phyloP scores from a whole-genome alignment of 2,888 invertebrate genomes.

The Heteropelma amictum region DNA sequence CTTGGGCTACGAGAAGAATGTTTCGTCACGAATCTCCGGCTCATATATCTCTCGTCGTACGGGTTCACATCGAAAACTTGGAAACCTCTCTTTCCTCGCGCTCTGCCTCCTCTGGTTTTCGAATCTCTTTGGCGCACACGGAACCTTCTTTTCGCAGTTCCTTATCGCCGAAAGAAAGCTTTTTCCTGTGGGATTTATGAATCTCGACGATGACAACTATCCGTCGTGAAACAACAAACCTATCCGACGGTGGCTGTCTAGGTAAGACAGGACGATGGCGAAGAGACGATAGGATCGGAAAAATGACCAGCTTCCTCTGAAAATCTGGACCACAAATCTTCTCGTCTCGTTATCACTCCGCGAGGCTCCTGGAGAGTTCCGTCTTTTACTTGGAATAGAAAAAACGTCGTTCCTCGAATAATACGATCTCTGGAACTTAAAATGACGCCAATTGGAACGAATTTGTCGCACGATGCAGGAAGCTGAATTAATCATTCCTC shows the following conservation, averaged over 20 bases:
- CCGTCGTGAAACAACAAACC: constrained; percentile 62
- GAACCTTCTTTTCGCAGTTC: constrained; percentile 30
- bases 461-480: neutral
- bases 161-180: constrained; percentile 40
- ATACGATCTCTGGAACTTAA: too few species aligned
- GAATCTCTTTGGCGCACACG: constrained; percentile 10
- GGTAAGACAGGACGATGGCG: neutral
- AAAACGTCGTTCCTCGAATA: too few species aligned
- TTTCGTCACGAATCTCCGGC: constrained; percentile 1
- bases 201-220: constrained; percentile 70
- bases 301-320: constrained; percentile 16
- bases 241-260: constrained; percentile 38
- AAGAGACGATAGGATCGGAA: constrained; percentile 34
- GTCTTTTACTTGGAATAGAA: neutral
- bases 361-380: neutral
- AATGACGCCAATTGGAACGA: neutral
- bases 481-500: neutral
- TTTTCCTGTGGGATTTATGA: constrained; percentile 69
- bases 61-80: constrained; percentile 31
- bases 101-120: constrained; percentile 9
- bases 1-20: constrained; percentile 6
- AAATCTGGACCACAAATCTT: constrained; percentile 23
- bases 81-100: constrained; percentile 24
- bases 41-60: constrained; percentile 23
- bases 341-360: neutral